Evolutionary conservation across 2,797 vertebrate genomes (phyloP).

Genomic region (Sorex maritimensis): DNA sequence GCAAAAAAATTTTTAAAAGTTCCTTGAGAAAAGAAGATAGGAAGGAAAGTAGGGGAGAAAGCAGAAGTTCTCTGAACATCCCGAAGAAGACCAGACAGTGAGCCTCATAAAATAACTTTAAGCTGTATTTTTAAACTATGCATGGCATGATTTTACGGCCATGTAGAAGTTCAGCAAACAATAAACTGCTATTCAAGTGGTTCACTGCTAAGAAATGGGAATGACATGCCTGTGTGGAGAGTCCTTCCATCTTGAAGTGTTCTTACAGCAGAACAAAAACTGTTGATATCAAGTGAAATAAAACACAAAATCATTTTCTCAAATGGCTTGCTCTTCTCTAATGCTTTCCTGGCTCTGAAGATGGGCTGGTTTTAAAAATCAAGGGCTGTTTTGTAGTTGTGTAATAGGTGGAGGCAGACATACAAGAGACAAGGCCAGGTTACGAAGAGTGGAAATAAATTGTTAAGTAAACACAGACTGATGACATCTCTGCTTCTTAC

Average conservation of each 20-base stretch:
- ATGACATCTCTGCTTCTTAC: slow-evolving; percentile 75
- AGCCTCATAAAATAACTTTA: background rate
- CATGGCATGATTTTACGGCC: background rate
- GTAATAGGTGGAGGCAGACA: slow-evolving; percentile 52
- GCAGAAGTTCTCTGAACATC: no score
- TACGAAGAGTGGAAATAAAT: slow-evolving; percentile 64
- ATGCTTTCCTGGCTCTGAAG: slow-evolving; percentile 67
- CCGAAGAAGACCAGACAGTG: background rate
- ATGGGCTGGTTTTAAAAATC: slow-evolving; percentile 10
- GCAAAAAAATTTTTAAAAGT: background rate
- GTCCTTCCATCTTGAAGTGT: background rate
- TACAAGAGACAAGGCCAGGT: slow-evolving; percentile 54
- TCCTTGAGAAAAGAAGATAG: background rate
- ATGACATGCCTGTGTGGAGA: background rate
- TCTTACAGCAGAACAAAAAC: slow-evolving; percentile 50
- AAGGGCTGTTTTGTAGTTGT: slow-evolving; percentile 56
- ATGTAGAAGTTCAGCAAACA: slow-evolving; percentile 18
- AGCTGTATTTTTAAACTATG: background rate
- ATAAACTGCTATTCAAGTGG: slow-evolving; percentile 39
- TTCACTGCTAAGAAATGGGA: background rate
- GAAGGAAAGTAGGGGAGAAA: background rate
- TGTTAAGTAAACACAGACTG: slow-evolving; percentile 72
- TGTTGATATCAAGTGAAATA: slow-evolving; percentile 15
- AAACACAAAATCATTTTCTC: slow-evolving; percentile 74
- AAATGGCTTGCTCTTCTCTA: slow-evolving; percentile 66